Evolutionary conservation across 2,797 vertebrate genomes (phyloP).

Genomic region (Spondyliosoma cantharus): DNA sequence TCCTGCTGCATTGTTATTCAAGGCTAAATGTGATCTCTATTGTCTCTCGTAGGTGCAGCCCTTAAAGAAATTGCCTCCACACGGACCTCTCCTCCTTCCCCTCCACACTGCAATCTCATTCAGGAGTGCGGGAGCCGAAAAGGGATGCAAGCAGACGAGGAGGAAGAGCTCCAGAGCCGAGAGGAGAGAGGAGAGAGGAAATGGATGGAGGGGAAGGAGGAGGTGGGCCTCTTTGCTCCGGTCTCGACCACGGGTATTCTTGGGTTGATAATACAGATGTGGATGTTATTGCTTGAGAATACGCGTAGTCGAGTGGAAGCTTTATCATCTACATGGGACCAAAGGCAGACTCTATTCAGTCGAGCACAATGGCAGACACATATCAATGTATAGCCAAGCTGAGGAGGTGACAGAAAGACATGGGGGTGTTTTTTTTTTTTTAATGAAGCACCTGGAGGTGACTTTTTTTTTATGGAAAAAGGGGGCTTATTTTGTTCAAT

Average conservation of each 20-base stretch:
- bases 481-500: constrained; percentile 57
- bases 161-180: constrained; percentile 46
- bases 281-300: constrained; percentile 87
- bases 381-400: constrained; percentile 20
- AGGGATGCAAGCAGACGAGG: constrained; percentile 41
- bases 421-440: constrained; percentile 43
- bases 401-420: constrained; percentile 38
- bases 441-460: constrained; percentile 51
- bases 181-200: constrained; percentile 41
- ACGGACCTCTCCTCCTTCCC: constrained; percentile 59
- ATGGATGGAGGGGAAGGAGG: constrained; percentile 41
- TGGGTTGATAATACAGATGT: constrained; percentile 86
- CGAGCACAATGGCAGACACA: constrained; percentile 28
- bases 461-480: constrained; percentile 53
- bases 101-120: constrained; percentile 54
- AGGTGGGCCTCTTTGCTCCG: constrained; percentile 73
- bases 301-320: constrained; percentile 83
- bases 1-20: constrained; percentile 55
- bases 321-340: constrained; percentile 68
- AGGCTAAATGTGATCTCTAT: constrained; percentile 68
- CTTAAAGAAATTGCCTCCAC: constrained; percentile 53
- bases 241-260: constrained; percentile 85
- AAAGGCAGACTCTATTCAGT: constrained; percentile 42
- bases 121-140: constrained; percentile 52
- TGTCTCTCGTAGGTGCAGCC: constrained; percentile 74